Conservation (phyloP, 2,888 invertebrate species). For the Caenorhabditis sinica region DNA sequence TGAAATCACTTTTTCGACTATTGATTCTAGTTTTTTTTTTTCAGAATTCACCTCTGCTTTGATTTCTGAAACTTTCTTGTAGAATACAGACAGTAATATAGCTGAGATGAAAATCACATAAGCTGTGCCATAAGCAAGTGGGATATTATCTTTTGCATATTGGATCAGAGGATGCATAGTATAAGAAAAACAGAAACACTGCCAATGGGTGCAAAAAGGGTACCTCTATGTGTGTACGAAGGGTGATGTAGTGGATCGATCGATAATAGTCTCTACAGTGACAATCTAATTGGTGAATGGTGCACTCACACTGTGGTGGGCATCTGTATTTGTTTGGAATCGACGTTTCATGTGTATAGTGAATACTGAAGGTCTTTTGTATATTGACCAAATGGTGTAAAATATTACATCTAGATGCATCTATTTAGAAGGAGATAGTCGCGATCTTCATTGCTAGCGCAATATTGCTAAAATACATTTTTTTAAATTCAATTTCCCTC, state of each 20-base stretch:
- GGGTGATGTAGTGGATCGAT: not conserved
- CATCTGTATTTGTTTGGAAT: too few relatives aligned
- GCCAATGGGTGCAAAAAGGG: not conserved
- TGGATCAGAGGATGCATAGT: not conserved
- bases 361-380: too few relatives aligned
- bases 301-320: too few relatives aligned
- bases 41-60: conserved; percentile 9
- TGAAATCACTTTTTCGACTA: not conserved
- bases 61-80: not conserved
- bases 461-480: not conserved
- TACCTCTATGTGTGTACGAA: too few relatives aligned
- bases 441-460: too few relatives aligned
- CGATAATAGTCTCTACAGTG: not conserved
- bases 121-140: not conserved
- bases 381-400: too few relatives aligned
- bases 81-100: not conserved
- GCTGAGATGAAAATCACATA: not conserved
- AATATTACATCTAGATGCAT: too few relatives aligned
- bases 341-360: too few relatives aligned
- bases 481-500: conserved; percentile 12
- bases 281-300: not conserved
- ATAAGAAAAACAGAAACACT: too few relatives aligned
- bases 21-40: not conserved
- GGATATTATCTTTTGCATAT: not conserved
- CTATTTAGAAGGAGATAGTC: too few relatives aligned